Conservation (phyloP, 2,888 invertebrate genomes). For the Diplolepis rosae region DNA sequence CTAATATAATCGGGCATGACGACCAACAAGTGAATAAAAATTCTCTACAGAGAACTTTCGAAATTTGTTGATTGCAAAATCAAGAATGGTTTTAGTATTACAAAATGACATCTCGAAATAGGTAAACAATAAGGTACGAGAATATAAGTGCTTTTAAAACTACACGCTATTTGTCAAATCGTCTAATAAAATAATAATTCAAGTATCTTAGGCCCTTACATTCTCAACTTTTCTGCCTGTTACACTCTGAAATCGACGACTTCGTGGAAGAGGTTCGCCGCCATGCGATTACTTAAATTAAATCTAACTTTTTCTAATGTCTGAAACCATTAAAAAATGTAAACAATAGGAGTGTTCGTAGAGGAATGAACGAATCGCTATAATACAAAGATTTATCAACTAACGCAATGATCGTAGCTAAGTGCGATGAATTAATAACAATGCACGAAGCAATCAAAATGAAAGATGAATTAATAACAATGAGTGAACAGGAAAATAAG, state of each 20-base stretch:
- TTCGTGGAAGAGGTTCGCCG: constrained; percentile 66
- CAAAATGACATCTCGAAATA: neutral
- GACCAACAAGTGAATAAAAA: neutral
- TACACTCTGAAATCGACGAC: constrained; percentile 45
- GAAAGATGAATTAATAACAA: constrained; percentile 18
- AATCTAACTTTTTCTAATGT: constrained; percentile 52
- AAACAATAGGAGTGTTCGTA: constrained; percentile 52
- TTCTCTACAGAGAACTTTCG: neutral
- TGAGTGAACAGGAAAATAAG: neutral
- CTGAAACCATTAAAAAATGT: constrained; percentile 55
- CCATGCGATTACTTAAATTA: constrained; percentile 60
- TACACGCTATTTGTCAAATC: no score
- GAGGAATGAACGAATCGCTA: constrained; percentile 56
- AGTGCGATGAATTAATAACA: constrained; percentile 34
- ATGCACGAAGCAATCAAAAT: constrained; percentile 38
- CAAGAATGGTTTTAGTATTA: neutral
- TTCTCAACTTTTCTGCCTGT: constrained; percentile 7
- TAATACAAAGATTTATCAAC: constrained; percentile 33
- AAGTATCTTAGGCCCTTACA: constrained; percentile 22
- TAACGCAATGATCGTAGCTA: neutral
- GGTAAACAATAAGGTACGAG: neutral
- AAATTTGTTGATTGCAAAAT: neutral
- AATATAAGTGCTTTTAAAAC: neutral
- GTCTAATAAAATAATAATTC: constrained; percentile 5
- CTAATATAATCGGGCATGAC: neutral